Evolutionary conservation across 1,140 invertebrate genomes (phyloP).

Genomic region (Ptiloglossa arizonensis): DNA sequence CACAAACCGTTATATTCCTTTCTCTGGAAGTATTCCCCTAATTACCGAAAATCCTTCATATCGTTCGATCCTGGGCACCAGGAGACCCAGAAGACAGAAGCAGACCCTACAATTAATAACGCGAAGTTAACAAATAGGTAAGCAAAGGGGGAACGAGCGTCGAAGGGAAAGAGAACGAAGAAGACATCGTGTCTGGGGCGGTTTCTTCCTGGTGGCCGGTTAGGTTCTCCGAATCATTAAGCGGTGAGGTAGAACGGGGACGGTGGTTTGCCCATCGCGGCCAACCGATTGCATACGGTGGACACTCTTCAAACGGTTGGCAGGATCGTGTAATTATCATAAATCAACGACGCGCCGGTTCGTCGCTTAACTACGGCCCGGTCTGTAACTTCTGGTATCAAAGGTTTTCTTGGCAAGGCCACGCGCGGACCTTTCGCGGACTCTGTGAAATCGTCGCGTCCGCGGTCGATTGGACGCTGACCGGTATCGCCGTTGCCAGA

Average conservation of each 20-base stretch:
- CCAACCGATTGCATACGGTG: conserved; percentile 72
- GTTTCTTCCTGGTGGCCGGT: conserved; percentile 27
- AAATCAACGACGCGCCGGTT: conserved; percentile 67
- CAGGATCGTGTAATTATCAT: conserved; percentile 73
- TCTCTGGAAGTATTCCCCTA: no score
- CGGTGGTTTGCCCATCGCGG: conserved; percentile 64
- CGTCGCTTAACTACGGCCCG: conserved; percentile 11
- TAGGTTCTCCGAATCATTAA: conserved; percentile 74
- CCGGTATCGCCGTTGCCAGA: conserved; percentile 63
- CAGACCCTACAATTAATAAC: no score
- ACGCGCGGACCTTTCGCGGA: conserved; percentile 17
- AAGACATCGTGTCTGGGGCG: conserved; percentile 14
- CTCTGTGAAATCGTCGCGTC: conserved; percentile 4
- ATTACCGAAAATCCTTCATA: no score
- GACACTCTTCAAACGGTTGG: conserved; percentile 74
- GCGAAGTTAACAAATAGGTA: not conserved
- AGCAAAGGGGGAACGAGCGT: not conserved
- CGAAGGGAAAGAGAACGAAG: conserved; percentile 22
- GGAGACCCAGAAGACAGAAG: no score
- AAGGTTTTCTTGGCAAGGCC: conserved; percentile 50
- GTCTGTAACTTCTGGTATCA: conserved; percentile 37
- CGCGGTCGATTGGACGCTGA: conserved; percentile 39
- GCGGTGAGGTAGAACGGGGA: conserved; percentile 33
- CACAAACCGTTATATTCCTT: no score
- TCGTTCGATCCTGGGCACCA: no score